Base-by-base conservation (phyloP, 2,888 invertebrate genomes). In the Atethmia centrago region DNA sequence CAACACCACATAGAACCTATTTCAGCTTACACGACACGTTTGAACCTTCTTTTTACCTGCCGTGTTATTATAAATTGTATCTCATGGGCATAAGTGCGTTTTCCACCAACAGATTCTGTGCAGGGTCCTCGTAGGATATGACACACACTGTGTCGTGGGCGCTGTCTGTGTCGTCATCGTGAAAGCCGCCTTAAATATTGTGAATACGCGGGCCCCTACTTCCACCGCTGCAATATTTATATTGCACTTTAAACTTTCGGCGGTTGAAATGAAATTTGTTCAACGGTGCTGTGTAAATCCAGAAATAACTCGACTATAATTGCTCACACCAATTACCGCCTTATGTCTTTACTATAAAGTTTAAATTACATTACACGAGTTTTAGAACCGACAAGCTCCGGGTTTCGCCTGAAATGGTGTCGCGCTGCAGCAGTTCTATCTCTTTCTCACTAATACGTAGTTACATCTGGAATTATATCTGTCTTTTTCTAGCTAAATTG, bases 211-310 rank as follows among this genome's bases (percentile, higher is more conserved):
- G 77, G 84, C 80, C 84, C 85, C 85, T 86, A 87, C 88, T 88
- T 89, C 91, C 80, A 87, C 87, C 87, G 86, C 89, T 88, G 90
- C 91, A 89, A 88, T 93, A 92, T 93, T 94, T 92, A 92, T 92
- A 91, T 92, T 93, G 92, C 93, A 94, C 93, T 95, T 91, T 92
- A 93, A 93, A 94, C 92, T 93, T 93, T 92, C 89, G 90, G 91
- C 89, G 89, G 93, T 92, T 93, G 88, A 93, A 94, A 94, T 94
- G 92, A 95, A 95, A 95, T 94, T 95, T 94, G 94, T 94, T 94
- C 90, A 91, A 90, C 91, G 85, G 89, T 85, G 79, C 86, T 90
- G 88, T 89, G 90, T 90, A 89, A 89, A 91, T 90, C 92, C 91
- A 90, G 90, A 92, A 94, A 94, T 94, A 95, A 91, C 93, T 91